Base-by-base conservation (phyloP, 1,140 invertebrate genomes). In the Rhagoletis zephyria region DNA sequence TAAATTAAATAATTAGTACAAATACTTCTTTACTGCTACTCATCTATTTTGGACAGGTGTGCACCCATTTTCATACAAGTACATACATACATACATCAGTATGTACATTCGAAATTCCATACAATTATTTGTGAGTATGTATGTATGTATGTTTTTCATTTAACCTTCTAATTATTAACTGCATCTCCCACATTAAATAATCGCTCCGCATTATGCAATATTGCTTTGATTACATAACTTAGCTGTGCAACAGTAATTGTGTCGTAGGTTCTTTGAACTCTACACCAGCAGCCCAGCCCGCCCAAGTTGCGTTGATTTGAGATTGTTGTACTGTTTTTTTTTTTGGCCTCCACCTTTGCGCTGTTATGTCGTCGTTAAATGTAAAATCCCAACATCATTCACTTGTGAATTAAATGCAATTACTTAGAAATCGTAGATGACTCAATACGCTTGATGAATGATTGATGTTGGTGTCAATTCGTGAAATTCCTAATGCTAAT, bases 171-270 rank as follows among this genome's bases (percentile, higher is more conserved):
- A 30, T 30, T 30, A 30, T 30, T 30, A 30, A 30, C 30, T 30
- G 30, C 2, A 81, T 70, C 7, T 59, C 48, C 3, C 19, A 5
- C 45, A 51, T 51, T 77, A 77, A 16, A 9, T 51, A 10, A 30
- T 77, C 2, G 19, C 19, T 77, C 30, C 30, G 30, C 30, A 30
- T 30, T 30, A 30, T 30, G 9, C 63, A n/a, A 51, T 81, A 9
- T 56, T 56, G 48, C n/a, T 81, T 1, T 59, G 48, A 81, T 81
- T 81, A 56, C 48, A 81, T 81, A 81, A 74, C 4, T 51, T 48
- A 48, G 40, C 64, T 42, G 1, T 56, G n/a, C 6, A 56, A 51
- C 45, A 56, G 16, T 56, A 56, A 56, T 56, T 56, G 51, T 56
- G 51, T 56, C 4, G 4, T 2, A 7, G 16, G 74, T 81, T 81